These are phyloP conservation scores for Thomomys bottae DNA, from an alignment of 2,113 vertebrate species.

Conservation along the genomic window DNA sequence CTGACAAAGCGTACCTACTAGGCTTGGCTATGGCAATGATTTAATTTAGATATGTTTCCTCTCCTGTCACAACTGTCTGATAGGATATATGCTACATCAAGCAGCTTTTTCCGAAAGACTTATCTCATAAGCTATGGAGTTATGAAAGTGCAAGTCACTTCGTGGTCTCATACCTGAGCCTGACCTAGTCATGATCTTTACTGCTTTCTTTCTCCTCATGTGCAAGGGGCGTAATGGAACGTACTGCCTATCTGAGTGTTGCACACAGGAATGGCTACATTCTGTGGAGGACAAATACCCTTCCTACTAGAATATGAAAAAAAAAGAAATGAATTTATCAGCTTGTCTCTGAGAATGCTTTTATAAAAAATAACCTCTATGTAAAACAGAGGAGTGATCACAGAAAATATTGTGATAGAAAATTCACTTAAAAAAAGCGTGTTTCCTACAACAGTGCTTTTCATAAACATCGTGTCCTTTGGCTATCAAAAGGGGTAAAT, in stretches of 20 bases:
- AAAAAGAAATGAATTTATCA: background rate
- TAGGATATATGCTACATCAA: conserved; percentile 12
- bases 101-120: conserved; percentile 39
- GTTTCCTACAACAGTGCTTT: conserved; percentile 31
- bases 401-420: background rate
- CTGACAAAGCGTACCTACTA: conserved; percentile 63
- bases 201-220: conserved; percentile 7
- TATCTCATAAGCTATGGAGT: conserved; percentile 39
- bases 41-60: conserved; percentile 72
- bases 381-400: conserved; percentile 22
- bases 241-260: background rate
- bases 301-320: background rate
- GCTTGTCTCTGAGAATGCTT: background rate
- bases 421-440: conserved; percentile 48
- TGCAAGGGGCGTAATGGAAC: background rate
- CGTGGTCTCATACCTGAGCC: background rate
- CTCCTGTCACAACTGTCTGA: conserved; percentile 54
- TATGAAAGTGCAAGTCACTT: conserved; percentile 7
- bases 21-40: conserved; percentile 57
- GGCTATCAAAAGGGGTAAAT: conserved; percentile 67
- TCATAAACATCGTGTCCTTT: conserved; percentile 36
- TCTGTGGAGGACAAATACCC: background rate
- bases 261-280: background rate
- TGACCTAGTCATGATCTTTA: background rate
- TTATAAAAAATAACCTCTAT: background rate